phyloP scores from a whole-genome alignment of 2,888 invertebrate species.

The Lepidocyrtoides sp. region DNA sequence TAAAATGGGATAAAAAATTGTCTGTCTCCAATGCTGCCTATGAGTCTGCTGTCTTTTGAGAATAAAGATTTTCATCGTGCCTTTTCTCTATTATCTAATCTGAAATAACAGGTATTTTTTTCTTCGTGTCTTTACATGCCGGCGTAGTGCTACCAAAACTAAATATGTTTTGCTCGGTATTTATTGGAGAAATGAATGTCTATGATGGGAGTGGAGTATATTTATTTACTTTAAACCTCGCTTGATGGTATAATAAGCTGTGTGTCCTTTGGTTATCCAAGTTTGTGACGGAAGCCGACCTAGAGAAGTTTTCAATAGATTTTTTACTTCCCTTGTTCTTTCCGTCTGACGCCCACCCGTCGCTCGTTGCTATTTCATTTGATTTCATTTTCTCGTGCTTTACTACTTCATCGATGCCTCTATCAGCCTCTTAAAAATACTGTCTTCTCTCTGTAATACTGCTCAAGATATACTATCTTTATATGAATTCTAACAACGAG shows the following conservation, averaged over 20 bases:
- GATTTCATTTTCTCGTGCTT: conserved; percentile 71
- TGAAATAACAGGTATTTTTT: conserved; percentile 51
- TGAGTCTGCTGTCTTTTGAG: conserved; percentile 47
- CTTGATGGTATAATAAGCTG: conserved; percentile 54
- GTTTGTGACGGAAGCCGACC: conserved; percentile 67
- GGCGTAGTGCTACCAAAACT: not conserved
- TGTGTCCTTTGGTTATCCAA: conserved; percentile 69
- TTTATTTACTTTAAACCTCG: conserved; percentile 72
- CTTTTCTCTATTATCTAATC: not conserved
- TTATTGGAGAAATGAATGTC: not conserved
- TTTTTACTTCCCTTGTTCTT: conserved; percentile 72
- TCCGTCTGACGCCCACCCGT: conserved; percentile 80
- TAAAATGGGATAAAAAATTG: conserved; percentile 25
- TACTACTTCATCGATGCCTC: conserved; percentile 41
- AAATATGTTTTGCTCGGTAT: not conserved
- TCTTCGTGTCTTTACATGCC: not conserved
- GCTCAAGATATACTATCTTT: too few relatives aligned
- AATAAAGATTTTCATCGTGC: conserved; percentile 47
- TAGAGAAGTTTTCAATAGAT: conserved; percentile 61
- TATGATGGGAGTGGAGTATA: conserved; percentile 5
- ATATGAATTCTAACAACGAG: too few relatives aligned
- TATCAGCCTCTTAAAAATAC: conserved; percentile 48
- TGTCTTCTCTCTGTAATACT: not conserved
- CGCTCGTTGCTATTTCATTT: conserved; percentile 76
- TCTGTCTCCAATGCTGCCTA: conserved; percentile 28